A percentile compares a stretch with the other conserved stretches of the same genome.
Conservation (phyloP, 1,140 invertebrate species). For the Archivesica marissinica region DNA sequence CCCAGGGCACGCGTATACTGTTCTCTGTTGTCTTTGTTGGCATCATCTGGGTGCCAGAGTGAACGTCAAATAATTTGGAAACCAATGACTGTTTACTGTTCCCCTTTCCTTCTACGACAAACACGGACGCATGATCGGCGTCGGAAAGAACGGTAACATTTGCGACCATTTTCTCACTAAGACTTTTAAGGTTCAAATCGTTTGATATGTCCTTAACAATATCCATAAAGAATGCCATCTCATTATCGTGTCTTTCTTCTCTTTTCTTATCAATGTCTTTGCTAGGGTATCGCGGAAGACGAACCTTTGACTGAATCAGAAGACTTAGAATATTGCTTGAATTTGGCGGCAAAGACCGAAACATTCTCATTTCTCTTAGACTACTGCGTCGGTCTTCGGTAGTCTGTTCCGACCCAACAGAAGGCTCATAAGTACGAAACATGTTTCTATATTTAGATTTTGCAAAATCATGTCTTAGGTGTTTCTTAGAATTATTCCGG, state of each 20-base stretch:
- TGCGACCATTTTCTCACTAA: slow-evolving; percentile 98
- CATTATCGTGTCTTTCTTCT: slow-evolving; percentile 89
- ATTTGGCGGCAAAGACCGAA: slow-evolving; percentile 76
- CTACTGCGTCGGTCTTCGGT: slow-evolving; percentile 72
- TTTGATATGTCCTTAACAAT: slow-evolving; percentile 98
- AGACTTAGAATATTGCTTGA: slow-evolving; percentile 77
- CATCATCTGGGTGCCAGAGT: slow-evolving; percentile 88
- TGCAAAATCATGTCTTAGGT: slow-evolving; percentile 85
- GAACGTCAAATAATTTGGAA: slow-evolving; percentile 97
- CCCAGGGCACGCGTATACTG: slow-evolving; percentile 86
- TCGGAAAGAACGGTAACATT: slow-evolving; percentile 96
- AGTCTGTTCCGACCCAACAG: slow-evolving; percentile 56
- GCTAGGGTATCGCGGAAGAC: slow-evolving; percentile 77
- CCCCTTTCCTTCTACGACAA: slow-evolving; percentile 91
- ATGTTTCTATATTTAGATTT: slow-evolving; percentile 85
- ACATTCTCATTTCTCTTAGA: slow-evolving; percentile 78
- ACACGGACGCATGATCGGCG: slow-evolving; percentile 95
- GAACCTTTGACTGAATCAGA: slow-evolving; percentile 76
- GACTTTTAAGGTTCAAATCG: slow-evolving; percentile 94
- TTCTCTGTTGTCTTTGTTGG: slow-evolving; percentile 86
- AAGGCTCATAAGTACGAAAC: slow-evolving; percentile 83
- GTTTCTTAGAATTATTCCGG: slow-evolving; percentile 84
- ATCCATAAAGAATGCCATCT: slow-evolving; percentile 97
- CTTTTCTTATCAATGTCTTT: slow-evolving; percentile 79
- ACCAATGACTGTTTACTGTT: slow-evolving; percentile 88